Evolutionary conservation across 2,113 vertebrate genomes (phyloP), one percentile per base, ranked within the genome.

Genomic region (Perca fluviatilis): DNA sequence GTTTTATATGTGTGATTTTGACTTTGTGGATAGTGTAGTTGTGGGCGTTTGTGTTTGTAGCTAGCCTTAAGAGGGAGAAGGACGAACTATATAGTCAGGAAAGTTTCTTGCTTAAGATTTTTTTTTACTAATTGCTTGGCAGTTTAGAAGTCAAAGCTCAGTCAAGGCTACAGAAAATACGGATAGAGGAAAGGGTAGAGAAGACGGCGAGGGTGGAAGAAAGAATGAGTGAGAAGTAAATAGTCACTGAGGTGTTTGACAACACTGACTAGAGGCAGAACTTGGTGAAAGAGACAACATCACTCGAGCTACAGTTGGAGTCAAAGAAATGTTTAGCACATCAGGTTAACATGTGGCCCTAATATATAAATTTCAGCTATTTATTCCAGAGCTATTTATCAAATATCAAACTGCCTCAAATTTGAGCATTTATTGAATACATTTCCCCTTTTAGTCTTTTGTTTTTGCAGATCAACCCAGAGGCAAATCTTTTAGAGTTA

Each of bases 331-430:
- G 58, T 36, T 27, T 7, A 6, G n/a, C 33, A 56, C 69, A 46
- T 79, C 27, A 23, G 33, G 14, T 33, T 64, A 15, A 66, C 21
- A 21, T 74, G 6, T 82, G n/a, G 13, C 51, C 15, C 54, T 72
- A 21, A 86, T 79, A 30, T 54, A 5, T 60, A 66, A 25, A 67
- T 75, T 71, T 67, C 53, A 75, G 23, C 36, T 84, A 71, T 68
- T 86, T 77, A 74, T 18, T 73, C 36, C 1, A 1, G n/a, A 60
- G 46, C 56, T 5, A 14, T 68, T 25, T 36, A 40, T n/a, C 3
- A 7, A 64, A 58, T 36, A 70, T 73, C 51, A 69, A 57, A 61
- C 62, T 60, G 30, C 63, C 33, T 53, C 11, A 50, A 46, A 71
- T 30, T 40, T 27, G 15, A 62, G 30, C 33, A 27, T 65, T 70